Percentiles rank a stretch among this genome's conserved stretches.
phyloP scores from a whole-genome alignment of 1,140 invertebrate genomes.

The Listronotus oregonensis region DNA sequence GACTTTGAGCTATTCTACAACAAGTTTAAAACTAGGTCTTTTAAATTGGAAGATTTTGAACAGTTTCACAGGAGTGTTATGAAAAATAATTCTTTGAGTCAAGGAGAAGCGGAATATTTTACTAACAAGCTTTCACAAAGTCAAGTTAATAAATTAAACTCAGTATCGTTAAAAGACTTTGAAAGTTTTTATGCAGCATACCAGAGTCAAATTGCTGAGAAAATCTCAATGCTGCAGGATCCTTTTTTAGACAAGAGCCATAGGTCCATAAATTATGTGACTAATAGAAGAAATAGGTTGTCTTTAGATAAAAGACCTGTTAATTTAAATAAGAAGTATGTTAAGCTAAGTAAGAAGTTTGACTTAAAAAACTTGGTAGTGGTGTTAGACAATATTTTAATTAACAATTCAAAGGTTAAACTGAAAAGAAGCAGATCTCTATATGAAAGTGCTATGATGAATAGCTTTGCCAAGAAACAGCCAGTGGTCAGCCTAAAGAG shows the following conservation, averaged over 20 bases:
- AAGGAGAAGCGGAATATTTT: neutral
- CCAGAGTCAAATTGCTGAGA: neutral
- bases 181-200: conserved; percentile 6
- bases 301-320: neutral
- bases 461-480: neutral
- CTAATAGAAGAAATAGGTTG: conserved; percentile 3
- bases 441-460: neutral
- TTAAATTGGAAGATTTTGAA: conserved; percentile 13
- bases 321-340: neutral
- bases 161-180: conserved; percentile 5
- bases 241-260: neutral
- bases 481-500: neutral
- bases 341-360: conserved; percentile 4
- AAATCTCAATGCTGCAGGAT: neutral
- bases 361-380: conserved; percentile 13
- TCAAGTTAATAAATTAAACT: neutral
- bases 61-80: conserved; percentile 1
- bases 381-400: conserved; percentile 7
- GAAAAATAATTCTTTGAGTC: too few relatives aligned
- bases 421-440: neutral
- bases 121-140: neutral
- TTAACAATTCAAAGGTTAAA: neutral
- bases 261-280: conserved; percentile 11
- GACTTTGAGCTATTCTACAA: conserved; percentile 8
- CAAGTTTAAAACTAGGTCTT: conserved; percentile 2